Evolutionary conservation across 2,113 vertebrate genomes (phyloP).

Genomic region (Calypte anna): DNA sequence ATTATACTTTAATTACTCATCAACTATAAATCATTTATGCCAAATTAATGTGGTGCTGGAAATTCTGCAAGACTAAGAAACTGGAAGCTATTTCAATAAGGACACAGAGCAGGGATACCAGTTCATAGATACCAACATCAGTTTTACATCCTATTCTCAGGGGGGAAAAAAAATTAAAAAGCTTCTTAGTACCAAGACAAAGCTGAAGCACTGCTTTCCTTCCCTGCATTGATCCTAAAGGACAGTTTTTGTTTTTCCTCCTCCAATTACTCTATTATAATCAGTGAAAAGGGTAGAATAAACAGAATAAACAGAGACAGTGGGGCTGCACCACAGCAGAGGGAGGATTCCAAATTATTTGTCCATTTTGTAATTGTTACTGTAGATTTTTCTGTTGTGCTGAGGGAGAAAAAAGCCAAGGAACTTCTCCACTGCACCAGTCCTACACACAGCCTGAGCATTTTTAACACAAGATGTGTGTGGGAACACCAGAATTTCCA

Average conservation of each 20-base stretch:
- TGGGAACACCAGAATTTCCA: background rate
- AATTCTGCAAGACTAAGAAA: slow-evolving; percentile 36
- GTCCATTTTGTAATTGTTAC: background rate
- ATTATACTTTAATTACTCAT: slow-evolving; percentile 37
- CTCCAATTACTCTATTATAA: background rate
- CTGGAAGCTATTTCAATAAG: background rate
- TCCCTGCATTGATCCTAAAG: background rate
- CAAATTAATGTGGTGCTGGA: slow-evolving; percentile 28
- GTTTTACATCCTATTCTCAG: background rate
- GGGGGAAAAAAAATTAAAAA: background rate
- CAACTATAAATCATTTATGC: slow-evolving; percentile 41
- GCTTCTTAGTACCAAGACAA: background rate
- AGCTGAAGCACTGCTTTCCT: background rate
- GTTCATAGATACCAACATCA: background rate
- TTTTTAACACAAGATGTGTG: background rate
- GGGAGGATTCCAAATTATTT: background rate
- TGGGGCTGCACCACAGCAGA: background rate
- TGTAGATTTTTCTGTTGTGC: background rate
- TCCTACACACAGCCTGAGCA: background rate
- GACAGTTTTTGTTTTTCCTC: background rate
- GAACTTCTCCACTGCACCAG: background rate
- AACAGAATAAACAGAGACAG: background rate
- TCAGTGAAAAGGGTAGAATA: background rate
- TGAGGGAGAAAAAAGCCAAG: background rate
- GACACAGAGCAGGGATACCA: background rate